Conservation (phyloP, 2,113 vertebrate species). For the Butastur rufipennis region DNA sequence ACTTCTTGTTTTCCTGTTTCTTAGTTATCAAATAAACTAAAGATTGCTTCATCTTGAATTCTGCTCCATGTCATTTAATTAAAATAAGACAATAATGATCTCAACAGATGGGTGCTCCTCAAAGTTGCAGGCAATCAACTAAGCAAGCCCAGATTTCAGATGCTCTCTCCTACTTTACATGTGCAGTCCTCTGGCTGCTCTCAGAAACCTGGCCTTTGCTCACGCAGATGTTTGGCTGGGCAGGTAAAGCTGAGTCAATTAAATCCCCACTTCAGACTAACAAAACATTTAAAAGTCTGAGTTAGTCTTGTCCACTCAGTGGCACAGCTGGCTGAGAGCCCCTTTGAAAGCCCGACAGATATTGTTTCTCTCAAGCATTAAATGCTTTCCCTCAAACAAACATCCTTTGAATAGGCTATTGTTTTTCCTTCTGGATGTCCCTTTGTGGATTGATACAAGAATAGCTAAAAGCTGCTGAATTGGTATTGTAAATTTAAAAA, state of each 20-base stretch:
- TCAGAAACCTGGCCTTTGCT: neutral
- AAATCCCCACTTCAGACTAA: neutral
- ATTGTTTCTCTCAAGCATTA: constrained; percentile 27
- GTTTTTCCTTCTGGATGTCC: constrained; percentile 32
- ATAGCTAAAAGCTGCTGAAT: constrained; percentile 24
- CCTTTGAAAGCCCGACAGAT: neutral
- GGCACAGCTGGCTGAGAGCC: neutral
- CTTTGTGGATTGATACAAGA: constrained; percentile 36
- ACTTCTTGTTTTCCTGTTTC: neutral
- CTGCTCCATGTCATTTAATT: too few relatives aligned
- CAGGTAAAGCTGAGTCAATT: neutral
- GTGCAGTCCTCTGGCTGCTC: neutral
- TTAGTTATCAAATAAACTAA: neutral
- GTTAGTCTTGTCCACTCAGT: neutral
- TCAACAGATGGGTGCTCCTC: neutral
- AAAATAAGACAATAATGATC: neutral
- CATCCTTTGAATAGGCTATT: constrained; percentile 52
- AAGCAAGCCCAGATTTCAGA: neutral
- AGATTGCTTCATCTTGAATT: neutral
- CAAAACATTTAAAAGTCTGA: neutral
- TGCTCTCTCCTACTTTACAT: neutral
- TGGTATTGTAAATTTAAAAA: neutral
- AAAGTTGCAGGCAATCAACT: neutral
- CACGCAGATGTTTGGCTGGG: neutral
- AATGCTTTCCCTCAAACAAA: constrained; percentile 24